A percentile compares a stretch with the other conserved stretches of the same genome.
phyloP scores from a whole-genome alignment of 2,113 vertebrate genomes.

The Labrus mixtus region DNA sequence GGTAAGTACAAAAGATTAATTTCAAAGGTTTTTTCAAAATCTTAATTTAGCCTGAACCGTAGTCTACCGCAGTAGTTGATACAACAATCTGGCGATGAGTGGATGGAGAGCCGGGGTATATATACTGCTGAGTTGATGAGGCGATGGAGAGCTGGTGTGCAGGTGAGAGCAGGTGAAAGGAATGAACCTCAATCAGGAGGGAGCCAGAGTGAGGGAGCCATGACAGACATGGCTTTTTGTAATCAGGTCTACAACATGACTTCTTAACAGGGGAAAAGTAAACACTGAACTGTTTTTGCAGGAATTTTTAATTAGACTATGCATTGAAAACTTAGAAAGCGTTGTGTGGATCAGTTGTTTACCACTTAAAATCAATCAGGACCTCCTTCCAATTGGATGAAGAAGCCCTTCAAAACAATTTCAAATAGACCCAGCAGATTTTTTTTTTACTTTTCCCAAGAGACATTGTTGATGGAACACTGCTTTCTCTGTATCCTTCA shows the following conservation, averaged over 20 bases:
- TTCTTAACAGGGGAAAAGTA: neutral
- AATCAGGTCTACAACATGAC: neutral
- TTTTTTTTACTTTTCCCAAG: neutral
- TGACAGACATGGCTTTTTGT: neutral
- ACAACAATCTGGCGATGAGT: too few relatives aligned
- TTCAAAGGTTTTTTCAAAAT: too few relatives aligned
- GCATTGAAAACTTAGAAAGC: neutral
- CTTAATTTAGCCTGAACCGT: too few relatives aligned
- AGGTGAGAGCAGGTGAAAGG: too few relatives aligned
- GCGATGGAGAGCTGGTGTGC: too few relatives aligned
- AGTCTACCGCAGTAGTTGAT: too few relatives aligned
- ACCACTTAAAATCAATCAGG: neutral
- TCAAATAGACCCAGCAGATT: neutral
- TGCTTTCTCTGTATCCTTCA: conserved; percentile 22
- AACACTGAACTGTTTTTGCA: neutral
- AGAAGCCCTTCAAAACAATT: conserved; percentile 3
- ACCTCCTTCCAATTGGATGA: neutral
- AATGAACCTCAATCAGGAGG: too few relatives aligned
- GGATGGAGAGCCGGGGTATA: too few relatives aligned
- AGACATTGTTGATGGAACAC: conserved; percentile 15
- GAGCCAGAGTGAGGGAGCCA: too few relatives aligned
- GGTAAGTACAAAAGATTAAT: too few relatives aligned
- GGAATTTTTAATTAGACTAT: conserved; percentile 17
- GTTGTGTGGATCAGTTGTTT: neutral
- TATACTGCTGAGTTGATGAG: too few relatives aligned